Evolutionary conservation across 2,888 invertebrate genomes (phyloP).

Genomic region (Hyposoter didymator): DNA sequence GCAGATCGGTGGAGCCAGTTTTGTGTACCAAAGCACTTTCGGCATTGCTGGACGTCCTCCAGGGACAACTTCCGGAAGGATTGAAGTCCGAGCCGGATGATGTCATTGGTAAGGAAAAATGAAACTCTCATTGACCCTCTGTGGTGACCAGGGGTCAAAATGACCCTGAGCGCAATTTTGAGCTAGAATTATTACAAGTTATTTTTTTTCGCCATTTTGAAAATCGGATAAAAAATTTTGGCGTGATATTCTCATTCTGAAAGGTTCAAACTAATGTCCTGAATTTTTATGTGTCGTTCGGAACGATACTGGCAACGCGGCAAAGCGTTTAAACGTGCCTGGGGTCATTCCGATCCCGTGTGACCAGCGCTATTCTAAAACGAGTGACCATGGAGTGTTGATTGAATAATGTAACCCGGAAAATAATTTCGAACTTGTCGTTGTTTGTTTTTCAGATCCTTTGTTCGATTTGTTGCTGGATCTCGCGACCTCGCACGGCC

Average conservation of each 20-base stretch:
- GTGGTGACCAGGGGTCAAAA: too few species aligned
- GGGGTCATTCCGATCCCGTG: too few species aligned
- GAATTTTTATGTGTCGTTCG: too few species aligned
- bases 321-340: too few species aligned
- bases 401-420: neutral
- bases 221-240: too few species aligned
- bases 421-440: neutral
- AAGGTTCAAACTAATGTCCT: too few species aligned
- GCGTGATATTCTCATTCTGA: too few species aligned
- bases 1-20: slow-evolving; percentile 91
- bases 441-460: slow-evolving; percentile 87
- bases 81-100: slow-evolving; percentile 92
- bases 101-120: slow-evolving; percentile 86
- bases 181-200: too few species aligned
- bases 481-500: slow-evolving; percentile 90
- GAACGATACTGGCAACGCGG: too few species aligned
- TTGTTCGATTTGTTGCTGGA: slow-evolving; percentile 94
- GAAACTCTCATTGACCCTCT: neutral
- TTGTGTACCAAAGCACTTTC: slow-evolving; percentile 95
- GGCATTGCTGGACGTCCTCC: slow-evolving; percentile 95
- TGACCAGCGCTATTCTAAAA: too few species aligned
- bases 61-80: slow-evolving; percentile 95
- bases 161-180: too few species aligned
- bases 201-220: too few species aligned
- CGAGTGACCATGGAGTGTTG: neutral